Base-by-base conservation (phyloP, 2,888 invertebrate genomes). In the Endotricha flammealis region DNA sequence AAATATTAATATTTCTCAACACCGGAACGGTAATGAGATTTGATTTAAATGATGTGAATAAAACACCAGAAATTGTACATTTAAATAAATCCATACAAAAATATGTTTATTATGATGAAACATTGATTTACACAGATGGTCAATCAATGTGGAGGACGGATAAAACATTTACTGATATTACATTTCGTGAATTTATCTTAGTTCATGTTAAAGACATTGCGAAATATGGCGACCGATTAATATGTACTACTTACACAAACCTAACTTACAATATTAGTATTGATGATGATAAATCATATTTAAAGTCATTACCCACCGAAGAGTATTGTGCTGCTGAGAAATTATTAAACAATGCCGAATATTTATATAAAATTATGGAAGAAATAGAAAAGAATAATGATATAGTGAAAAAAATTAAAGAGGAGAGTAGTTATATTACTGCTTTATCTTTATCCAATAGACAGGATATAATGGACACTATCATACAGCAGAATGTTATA, bases 181-280 rank as follows among this genome's bases (percentile, higher is more conserved):
- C 43, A 44, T 70, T 74, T 11, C 53, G 44, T 5, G 64, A 77
- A 39, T 54, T 72, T 6, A 68, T 70, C 50, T 44, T 79, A 0
- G 70, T 50, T 38, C 57, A 74, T 33, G 56, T 72, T 0, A 75
- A 76, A 40, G 81, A 85, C 39, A 74, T 86, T 32, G 38, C 61
- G 8, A 57, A 45, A 28, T 48, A 57, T 28, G 64, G 54, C 7
- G 63, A 75, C 33, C 51, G 60, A 50, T 47, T 85, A 4, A 50
- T 85, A 11, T 81, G 81, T 43, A 73, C 75, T 1, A 77, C 83
- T 38, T 85, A 56, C 36, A 52, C 51, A 5, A 66, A 79, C 37
- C 41, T 73, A 9, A 50, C 81, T 23, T 81, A 83, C 42, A 54
- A 50, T 41, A 65, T 82, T 38, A 36, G 52, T 1, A 28, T 71